phyloP scores from a whole-genome alignment of 2,888 invertebrate genomes.

The Parnassius glacialis region DNA sequence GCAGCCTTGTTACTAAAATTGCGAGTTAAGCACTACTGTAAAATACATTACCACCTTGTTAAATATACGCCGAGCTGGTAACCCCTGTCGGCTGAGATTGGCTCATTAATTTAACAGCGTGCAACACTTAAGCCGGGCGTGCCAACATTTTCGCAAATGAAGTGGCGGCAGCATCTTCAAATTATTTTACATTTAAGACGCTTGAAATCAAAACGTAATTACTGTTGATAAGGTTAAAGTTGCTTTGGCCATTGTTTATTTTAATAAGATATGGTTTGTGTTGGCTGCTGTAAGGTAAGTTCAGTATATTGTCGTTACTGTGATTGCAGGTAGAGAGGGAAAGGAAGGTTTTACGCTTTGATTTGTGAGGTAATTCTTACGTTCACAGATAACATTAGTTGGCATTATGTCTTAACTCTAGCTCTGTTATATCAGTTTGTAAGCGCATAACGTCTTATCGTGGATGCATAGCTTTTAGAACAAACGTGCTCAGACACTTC shows the following conservation, averaged over 20 bases:
- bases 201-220: constrained; percentile 6
- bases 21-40: constrained; percentile 38
- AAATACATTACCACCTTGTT: constrained; percentile 73
- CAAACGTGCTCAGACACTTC: too few species aligned
- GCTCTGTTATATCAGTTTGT: constrained; percentile 32
- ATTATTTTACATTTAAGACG: constrained; percentile 27
- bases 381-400: constrained; percentile 36
- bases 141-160: constrained; percentile 77
- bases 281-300: constrained; percentile 47
- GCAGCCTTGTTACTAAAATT: constrained; percentile 17
- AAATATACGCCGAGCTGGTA: constrained; percentile 67
- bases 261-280: constrained; percentile 26
- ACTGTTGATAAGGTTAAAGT: constrained; percentile 26
- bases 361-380: constrained; percentile 63
- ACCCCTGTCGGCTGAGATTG: constrained; percentile 70
- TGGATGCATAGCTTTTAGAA: background rate
- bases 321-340: constrained; percentile 47
- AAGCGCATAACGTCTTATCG: constrained; percentile 6
- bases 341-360: constrained; percentile 49
- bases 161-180: constrained; percentile 63
- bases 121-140: constrained; percentile 77
- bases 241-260: constrained; percentile 18
- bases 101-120: constrained; percentile 80
- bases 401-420: constrained; percentile 49
- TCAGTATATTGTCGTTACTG: constrained; percentile 59